These are phyloP conservation scores for Collichthys lucidus DNA, from an alignment of 2,113 vertebrate genomes.

Conservation along the genomic window DNA sequence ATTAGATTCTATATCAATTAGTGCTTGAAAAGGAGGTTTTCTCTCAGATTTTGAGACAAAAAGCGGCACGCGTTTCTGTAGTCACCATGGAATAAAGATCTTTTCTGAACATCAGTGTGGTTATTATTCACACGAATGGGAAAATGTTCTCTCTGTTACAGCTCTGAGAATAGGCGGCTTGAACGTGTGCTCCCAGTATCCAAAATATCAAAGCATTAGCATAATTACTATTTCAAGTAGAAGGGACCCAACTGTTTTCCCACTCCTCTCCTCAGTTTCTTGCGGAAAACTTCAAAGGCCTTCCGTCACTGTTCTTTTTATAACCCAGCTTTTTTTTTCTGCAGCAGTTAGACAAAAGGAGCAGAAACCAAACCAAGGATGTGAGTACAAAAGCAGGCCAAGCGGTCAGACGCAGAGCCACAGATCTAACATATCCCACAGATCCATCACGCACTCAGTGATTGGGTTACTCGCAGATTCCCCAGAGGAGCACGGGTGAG, in stretches of 20 bases:
- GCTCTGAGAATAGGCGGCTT: slow-evolving; percentile 65
- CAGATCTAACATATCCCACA: slow-evolving; percentile 48
- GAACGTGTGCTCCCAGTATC: slow-evolving; percentile 66
- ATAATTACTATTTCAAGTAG: slow-evolving; percentile 84
- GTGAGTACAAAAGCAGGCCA: slow-evolving; percentile 67
- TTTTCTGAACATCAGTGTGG: slow-evolving; percentile 59
- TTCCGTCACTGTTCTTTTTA: slow-evolving; percentile 70
- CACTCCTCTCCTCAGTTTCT: slow-evolving; percentile 64
- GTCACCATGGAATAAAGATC: slow-evolving; percentile 55
- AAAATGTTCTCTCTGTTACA: slow-evolving; percentile 41
- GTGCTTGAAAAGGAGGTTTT: slow-evolving; percentile 46
- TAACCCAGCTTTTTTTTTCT: slow-evolving; percentile 70
- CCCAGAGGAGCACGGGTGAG: slow-evolving; percentile 21
- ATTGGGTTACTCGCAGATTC: slow-evolving; percentile 46
- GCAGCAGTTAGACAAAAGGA: slow-evolving; percentile 71
- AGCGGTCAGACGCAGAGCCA: slow-evolving; percentile 49
- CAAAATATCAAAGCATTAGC: slow-evolving; percentile 78
- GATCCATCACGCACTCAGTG: slow-evolving; percentile 47
- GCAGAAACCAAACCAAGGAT: slow-evolving; percentile 54
- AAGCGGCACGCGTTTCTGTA: slow-evolving; percentile 44
- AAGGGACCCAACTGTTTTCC: slow-evolving; percentile 75
- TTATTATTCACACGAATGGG: slow-evolving; percentile 65
- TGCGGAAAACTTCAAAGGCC: slow-evolving; percentile 76
- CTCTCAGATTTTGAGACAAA: slow-evolving; percentile 38
- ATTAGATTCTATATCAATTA: slow-evolving; percentile 69